Evolutionary conservation across 2,113 vertebrate species (phyloP).

Genomic region (Pycnonotus jocosus): DNA sequence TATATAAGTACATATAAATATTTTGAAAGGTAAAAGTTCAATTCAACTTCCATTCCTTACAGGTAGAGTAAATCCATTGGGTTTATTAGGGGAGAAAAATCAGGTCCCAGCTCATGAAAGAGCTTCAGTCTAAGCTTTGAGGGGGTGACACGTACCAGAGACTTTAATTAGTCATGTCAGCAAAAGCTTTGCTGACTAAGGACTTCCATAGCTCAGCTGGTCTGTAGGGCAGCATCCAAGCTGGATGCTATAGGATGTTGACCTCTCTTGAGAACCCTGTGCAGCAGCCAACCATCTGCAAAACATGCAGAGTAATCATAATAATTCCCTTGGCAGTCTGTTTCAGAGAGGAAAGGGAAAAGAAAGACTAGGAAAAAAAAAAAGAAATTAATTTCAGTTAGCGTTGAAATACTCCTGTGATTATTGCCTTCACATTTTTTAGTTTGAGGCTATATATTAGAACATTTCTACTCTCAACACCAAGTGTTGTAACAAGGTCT

Average conservation of each 20-base stretch:
- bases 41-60: not conserved
- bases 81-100: not conserved
- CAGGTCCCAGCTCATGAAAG: not conserved
- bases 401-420: not conserved
- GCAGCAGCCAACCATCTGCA: constrained; percentile 46
- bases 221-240: constrained; percentile 31
- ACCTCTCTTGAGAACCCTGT: not conserved
- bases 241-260: constrained; percentile 36
- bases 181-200: constrained; percentile 43
- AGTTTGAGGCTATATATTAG: constrained; percentile 46
- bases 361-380: not conserved
- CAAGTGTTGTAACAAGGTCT: constrained; percentile 44
- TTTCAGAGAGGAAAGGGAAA: constrained; percentile 53
- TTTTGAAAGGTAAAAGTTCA: not conserved
- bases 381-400: constrained; percentile 36
- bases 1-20: not conserved
- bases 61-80: not conserved
- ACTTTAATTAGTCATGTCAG: constrained; percentile 24
- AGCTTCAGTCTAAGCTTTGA: not conserved
- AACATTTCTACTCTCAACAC: constrained; percentile 39
- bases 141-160: not conserved
- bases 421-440: constrained; percentile 47
- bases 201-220: constrained; percentile 22
- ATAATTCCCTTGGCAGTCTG: constrained; percentile 44
- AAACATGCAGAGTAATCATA: constrained; percentile 42